Percentiles rank a stretch among this genome's conserved stretches.
phyloP scores from a whole-genome alignment of 1,140 invertebrate species.

The Drosophila santomea region DNA sequence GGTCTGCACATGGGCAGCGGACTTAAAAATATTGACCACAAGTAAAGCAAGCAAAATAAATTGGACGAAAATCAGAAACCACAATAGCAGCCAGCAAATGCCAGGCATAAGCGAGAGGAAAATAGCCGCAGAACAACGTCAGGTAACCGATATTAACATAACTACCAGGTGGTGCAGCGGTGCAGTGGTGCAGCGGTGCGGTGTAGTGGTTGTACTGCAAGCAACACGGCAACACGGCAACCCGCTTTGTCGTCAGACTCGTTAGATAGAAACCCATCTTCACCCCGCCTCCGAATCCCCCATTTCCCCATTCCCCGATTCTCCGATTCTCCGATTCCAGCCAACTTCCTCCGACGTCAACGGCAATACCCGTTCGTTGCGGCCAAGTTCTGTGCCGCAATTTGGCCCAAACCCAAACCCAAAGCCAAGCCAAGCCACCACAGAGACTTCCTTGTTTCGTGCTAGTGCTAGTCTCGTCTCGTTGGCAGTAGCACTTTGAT shows the following conservation, averaged over 20 bases:
- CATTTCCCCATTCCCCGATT: not conserved
- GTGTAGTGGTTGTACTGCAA: constrained; percentile 7
- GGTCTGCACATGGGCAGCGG: constrained; percentile 31
- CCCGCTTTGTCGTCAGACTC: constrained; percentile 71
- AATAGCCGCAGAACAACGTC: constrained; percentile 37
- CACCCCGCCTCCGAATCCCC: constrained; percentile 7
- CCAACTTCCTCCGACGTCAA: constrained; percentile 39
- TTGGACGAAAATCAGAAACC: constrained; percentile 50
- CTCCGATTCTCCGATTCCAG: constrained; percentile 7
- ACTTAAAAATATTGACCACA: constrained; percentile 51
- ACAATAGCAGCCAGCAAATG: constrained; percentile 8
- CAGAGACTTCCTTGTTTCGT: constrained; percentile 78
- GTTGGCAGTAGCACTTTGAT: constrained; percentile 74
- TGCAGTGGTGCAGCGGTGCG: constrained; percentile 7
- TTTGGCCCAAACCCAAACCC: constrained; percentile 57
- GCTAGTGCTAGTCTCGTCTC: constrained; percentile 69
- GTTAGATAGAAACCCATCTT: constrained; percentile 71
- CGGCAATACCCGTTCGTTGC: constrained; percentile 57
- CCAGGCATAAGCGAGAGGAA: constrained; percentile 26
- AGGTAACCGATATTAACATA: constrained; percentile 74
- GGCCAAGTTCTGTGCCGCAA: constrained; percentile 76
- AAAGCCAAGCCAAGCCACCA: constrained; percentile 40
- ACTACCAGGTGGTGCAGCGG: constrained; percentile 53
- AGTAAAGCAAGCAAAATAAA: constrained; percentile 51
- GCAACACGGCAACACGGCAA: constrained; percentile 46